phyloP scores from a whole-genome alignment of 2,888 invertebrate species.

The Eupithecia insigniata region DNA sequence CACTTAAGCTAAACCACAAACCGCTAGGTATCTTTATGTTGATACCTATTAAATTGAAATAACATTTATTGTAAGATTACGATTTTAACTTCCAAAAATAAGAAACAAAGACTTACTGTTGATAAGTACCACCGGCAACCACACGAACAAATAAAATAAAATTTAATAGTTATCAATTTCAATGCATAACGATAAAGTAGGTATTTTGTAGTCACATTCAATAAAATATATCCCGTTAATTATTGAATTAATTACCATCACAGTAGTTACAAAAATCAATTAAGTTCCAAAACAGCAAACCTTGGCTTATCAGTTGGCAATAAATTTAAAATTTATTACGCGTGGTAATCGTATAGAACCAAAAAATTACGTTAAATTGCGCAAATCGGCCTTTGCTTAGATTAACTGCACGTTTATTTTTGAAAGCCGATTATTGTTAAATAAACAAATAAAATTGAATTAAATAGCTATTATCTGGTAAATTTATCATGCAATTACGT shows the following conservation, averaged over 20 bases:
- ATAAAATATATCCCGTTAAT: not conserved
- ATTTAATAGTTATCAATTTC: not conserved
- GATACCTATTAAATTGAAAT: not conserved
- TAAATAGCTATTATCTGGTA: conserved; percentile 14
- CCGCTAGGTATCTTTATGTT: not conserved
- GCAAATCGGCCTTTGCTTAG: conserved; percentile 34
- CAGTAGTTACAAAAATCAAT: not conserved
- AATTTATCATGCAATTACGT: conserved; percentile 26
- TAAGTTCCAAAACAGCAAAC: not conserved
- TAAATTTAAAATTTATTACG: conserved; percentile 16
- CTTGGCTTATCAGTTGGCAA: conserved; percentile 7
- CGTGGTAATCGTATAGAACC: conserved; percentile 16
- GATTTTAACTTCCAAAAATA: not conserved
- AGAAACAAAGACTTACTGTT: not conserved
- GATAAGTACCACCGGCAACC: not conserved
- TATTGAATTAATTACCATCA: not conserved
- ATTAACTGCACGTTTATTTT: conserved; percentile 11
- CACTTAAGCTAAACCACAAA: conserved; percentile 5
- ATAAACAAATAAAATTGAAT: conserved; percentile 13
- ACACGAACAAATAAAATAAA: not conserved
- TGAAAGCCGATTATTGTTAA: conserved; percentile 15
- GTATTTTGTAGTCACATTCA: not conserved
- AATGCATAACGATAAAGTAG: not conserved
- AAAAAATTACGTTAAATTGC: conserved; percentile 46
- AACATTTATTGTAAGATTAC: not conserved